phyloP scores from a whole-genome alignment of 2,797 vertebrate species.

The Liasis olivaceus region DNA sequence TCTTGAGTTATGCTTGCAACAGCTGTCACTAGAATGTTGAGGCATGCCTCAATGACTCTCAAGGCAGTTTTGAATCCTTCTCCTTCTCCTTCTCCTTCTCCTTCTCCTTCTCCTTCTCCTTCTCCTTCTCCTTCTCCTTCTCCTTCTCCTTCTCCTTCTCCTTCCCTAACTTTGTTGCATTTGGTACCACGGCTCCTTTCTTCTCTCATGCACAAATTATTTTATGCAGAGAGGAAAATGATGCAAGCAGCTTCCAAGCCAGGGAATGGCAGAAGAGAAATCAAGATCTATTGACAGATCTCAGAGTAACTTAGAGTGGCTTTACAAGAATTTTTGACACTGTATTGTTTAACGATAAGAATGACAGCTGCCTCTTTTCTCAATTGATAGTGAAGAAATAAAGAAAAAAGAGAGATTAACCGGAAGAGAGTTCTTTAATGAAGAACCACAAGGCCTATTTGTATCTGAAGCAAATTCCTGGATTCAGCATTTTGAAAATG shows the following conservation, averaged over 20 bases:
- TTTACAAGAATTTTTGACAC: not conserved
- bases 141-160: too few relatives aligned
- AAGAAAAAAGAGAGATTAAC: not conserved
- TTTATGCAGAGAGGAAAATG: not conserved
- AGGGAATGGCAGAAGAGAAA: not conserved
- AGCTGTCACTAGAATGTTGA: not conserved
- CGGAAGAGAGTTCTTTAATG: not conserved
- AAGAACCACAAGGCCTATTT: not conserved
- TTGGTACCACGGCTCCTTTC: not conserved
- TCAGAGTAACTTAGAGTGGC: not conserved
- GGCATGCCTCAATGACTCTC: not conserved
- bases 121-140: too few relatives aligned
- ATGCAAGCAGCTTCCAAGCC: not conserved
- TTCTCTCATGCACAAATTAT: not conserved
- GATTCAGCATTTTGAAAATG: not conserved
- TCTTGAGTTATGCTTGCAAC: not conserved
- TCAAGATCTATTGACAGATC: not conserved
- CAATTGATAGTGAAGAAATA: not conserved
- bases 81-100: not conserved
- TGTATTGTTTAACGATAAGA: not conserved
- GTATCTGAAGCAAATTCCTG: not conserved
- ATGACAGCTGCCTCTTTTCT: not conserved
- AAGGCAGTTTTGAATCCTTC: not conserved
- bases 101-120: too few relatives aligned
- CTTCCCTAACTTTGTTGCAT: not conserved